phyloP scores from a whole-genome alignment of 2,113 vertebrate genomes.

The Herpetotheres cachinnans region DNA sequence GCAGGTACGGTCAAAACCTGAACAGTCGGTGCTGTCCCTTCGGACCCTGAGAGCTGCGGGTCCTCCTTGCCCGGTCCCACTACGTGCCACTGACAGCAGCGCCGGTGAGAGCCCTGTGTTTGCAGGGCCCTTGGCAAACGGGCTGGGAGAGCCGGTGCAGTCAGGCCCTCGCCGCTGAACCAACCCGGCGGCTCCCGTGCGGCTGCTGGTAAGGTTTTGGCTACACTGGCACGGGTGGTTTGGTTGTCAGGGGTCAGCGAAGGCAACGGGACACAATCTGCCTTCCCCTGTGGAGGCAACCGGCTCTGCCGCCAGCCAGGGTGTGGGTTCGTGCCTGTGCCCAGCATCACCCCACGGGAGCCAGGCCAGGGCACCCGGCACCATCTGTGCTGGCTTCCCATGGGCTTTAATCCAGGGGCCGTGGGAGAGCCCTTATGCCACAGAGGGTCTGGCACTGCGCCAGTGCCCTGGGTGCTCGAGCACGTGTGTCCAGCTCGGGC shows the following conservation, averaged over 20 bases:
- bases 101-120: background rate
- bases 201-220: background rate
- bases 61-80: background rate
- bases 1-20: background rate
- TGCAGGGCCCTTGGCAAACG: background rate
- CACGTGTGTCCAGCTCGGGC: accelerated
- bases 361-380: too few species aligned
- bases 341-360: accelerated
- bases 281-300: background rate
- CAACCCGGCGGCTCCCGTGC: background rate
- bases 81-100: background rate
- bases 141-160: accelerated
- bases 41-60: background rate
- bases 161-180: background rate
- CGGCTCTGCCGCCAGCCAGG: accelerated
- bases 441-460: background rate
- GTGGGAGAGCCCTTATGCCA: background rate
- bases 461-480: background rate
- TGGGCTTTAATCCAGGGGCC: accelerated
- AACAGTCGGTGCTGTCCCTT: background rate
- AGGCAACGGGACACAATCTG: background rate
- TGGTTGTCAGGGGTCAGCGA: background rate
- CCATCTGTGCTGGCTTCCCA: accelerated
- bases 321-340: too few species aligned
- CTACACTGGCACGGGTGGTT: background rate